These are phyloP conservation scores for Allolobophora icterica DNA, from an alignment of 2,888 invertebrate species.

Conservation along the genomic window DNA sequence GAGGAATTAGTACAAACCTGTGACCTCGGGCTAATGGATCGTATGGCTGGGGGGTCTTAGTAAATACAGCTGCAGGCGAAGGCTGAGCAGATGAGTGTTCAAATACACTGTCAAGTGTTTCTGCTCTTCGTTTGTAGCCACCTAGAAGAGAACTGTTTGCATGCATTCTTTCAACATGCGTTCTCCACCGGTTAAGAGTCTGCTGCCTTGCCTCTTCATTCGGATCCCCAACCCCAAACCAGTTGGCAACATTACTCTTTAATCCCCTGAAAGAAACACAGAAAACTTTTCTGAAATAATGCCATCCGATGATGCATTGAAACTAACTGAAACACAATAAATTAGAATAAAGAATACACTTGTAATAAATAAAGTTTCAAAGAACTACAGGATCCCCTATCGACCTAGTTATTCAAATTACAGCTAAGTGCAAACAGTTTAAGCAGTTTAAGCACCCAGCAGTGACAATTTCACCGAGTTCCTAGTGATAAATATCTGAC, in stretches of 20 bases:
- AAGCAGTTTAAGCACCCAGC: too few species aligned
- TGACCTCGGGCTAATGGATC: constrained; percentile 29
- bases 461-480: too few species aligned
- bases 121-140: constrained; percentile 1
- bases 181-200: constrained; percentile 23
- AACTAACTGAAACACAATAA: background rate
- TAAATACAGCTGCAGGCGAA: constrained; percentile 9
- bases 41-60: constrained; percentile 28
- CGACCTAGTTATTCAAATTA: too few species aligned
- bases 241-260: constrained; percentile 32
- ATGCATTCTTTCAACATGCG: constrained; percentile 19
- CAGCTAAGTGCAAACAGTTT: background rate
- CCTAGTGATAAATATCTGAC: too few species aligned
- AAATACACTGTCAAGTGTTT: constrained; percentile 35
- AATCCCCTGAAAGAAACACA: constrained; percentile 25
- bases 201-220: constrained; percentile 12
- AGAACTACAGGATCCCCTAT: too few species aligned
- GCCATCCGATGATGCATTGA: background rate
- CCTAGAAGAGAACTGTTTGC: background rate
- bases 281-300: background rate
- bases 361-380: too few species aligned
- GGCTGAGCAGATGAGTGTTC: constrained; percentile 21
- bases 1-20: constrained; percentile 14
- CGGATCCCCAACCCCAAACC: constrained; percentile 33
- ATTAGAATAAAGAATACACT: too few species aligned